Percentiles rank a stretch among this genome's conserved stretches.
Evolutionary conservation across 2,888 invertebrate species (phyloP).

Genomic region (Pristionchus arcanus): DNA sequence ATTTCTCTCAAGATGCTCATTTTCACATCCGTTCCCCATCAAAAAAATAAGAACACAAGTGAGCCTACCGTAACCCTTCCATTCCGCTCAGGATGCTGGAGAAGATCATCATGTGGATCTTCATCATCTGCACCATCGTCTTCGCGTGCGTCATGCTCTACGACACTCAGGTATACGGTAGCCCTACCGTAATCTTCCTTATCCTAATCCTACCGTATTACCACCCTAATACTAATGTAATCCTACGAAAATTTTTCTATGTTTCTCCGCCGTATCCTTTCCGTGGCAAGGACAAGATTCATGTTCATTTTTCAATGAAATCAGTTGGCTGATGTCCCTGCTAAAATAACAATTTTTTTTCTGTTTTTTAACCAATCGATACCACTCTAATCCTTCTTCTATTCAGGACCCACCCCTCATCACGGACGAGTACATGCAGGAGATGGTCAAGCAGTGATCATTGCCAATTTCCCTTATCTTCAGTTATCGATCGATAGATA

Average conservation of each 20-base stretch:
- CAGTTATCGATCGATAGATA: background rate
- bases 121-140: constrained; percentile 71
- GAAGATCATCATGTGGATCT: constrained; percentile 74
- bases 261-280: too few species aligned
- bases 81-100: constrained; percentile 72
- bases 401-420: constrained; percentile 73
- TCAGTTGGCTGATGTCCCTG: too few species aligned
- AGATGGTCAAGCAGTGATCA: constrained; percentile 57
- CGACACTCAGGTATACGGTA: constrained; percentile 69
- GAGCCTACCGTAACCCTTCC: constrained; percentile 2
- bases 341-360: too few species aligned
- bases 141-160: constrained; percentile 75
- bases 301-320: too few species aligned
- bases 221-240: background rate
- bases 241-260: background rate
- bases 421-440: constrained; percentile 71
- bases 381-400: background rate
- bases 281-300: too few species aligned
- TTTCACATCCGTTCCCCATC: too few species aligned
- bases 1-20: too few species aligned
- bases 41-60: too few species aligned
- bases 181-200: constrained; percentile 51
- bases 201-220: background rate
- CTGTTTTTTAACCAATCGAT: too few species aligned
- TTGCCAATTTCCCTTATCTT: background rate